Evolutionary conservation across 2,113 vertebrate genomes (phyloP).

Genomic region (Cichladusa arquata): DNA sequence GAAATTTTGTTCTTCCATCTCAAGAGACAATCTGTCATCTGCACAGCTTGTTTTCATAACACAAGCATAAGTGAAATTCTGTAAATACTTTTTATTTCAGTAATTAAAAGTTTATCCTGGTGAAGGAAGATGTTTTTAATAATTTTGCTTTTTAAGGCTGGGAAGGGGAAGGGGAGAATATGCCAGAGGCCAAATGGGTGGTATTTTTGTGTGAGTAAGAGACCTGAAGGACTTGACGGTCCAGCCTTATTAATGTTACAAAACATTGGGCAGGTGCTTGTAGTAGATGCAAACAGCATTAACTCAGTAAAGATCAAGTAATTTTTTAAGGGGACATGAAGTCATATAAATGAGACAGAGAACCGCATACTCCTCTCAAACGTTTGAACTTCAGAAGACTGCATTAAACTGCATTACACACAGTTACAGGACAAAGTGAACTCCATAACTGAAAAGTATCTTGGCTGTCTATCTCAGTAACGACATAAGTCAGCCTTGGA

Average conservation of each 20-base stretch:
- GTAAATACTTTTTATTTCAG: slow-evolving; percentile 24
- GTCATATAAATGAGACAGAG: neutral
- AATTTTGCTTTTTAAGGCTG: neutral
- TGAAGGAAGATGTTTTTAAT: neutral
- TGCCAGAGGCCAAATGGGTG: neutral
- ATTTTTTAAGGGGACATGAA: neutral
- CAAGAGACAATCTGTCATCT: neutral
- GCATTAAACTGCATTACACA: neutral
- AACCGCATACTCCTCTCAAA: neutral
- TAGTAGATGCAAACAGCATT: neutral
- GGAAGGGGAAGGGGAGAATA: neutral
- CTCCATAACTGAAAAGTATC: neutral
- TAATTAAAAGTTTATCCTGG: neutral
- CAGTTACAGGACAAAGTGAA: neutral
- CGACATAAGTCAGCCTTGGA: neutral
- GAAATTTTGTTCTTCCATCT: neutral
- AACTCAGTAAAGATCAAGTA: neutral
- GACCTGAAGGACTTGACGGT: neutral
- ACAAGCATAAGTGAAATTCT: neutral
- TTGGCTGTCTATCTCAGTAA: neutral
- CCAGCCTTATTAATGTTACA: neutral
- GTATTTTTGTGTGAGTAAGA: neutral
- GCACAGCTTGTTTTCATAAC: neutral
- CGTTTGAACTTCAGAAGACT: neutral
- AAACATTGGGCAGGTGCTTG: neutral